A percentile compares a stretch with the other conserved stretches of the same genome.
Conservation (phyloP, 2,797 vertebrate genomes). For the Brachyrhaphis roseni region DNA sequence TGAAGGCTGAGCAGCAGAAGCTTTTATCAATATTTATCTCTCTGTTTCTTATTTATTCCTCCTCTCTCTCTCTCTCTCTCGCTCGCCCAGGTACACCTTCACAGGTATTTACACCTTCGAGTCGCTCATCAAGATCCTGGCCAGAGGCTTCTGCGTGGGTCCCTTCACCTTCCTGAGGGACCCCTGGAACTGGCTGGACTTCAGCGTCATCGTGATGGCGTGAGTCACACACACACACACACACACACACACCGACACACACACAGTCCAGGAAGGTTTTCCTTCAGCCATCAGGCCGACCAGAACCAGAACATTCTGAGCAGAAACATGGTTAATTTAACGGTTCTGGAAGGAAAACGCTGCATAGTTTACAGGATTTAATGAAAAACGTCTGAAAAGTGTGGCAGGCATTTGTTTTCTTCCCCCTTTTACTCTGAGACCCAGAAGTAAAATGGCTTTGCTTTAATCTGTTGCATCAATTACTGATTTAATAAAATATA, state of each 20-base stretch:
- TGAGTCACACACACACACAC: constrained; percentile 80
- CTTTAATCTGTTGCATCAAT: background rate
- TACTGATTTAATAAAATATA: background rate
- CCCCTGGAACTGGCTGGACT: constrained; percentile 99
- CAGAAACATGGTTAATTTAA: background rate
- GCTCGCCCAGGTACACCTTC: constrained; percentile 80
- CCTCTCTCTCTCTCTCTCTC: background rate
- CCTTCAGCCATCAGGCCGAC: too few species aligned
- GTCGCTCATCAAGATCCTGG: constrained; percentile 96
- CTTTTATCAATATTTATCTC: constrained; percentile 29
- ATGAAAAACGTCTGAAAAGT: background rate
- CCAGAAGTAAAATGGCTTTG: background rate
- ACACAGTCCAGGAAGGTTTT: too few species aligned
- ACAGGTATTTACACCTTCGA: constrained; percentile 98
- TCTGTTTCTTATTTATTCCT: background rate
- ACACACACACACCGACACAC: too few species aligned
- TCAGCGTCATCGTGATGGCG: constrained; percentile 98
- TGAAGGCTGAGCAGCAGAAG: constrained; percentile 28
- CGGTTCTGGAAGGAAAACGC: background rate
- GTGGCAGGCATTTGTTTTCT: background rate
- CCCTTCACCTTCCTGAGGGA: constrained; percentile 97
- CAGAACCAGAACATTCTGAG: too few species aligned
- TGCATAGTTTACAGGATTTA: background rate
- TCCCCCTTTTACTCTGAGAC: background rate
- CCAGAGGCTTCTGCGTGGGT: constrained; percentile 93